phyloP scores from a whole-genome alignment of 2,888 invertebrate species.

The Megamerina dolium region DNA sequence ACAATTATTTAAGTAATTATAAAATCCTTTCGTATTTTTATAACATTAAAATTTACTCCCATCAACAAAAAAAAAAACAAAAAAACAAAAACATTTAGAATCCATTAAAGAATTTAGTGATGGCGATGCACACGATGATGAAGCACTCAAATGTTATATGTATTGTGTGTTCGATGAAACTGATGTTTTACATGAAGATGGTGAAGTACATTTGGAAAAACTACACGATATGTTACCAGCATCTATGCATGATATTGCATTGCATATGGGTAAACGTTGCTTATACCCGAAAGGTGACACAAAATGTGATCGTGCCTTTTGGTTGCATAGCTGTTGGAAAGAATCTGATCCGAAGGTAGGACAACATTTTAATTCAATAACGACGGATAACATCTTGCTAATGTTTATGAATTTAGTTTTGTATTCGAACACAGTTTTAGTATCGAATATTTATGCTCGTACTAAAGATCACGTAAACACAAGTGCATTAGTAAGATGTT shows the following conservation, averaged over 20 bases:
- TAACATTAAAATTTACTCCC: background rate
- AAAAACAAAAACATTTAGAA: constrained; percentile 17
- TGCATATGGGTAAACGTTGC: constrained; percentile 33
- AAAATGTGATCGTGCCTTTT: constrained; percentile 39
- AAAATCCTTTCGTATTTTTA: constrained; percentile 2
- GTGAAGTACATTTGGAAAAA: constrained; percentile 34
- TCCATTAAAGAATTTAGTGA: constrained; percentile 39
- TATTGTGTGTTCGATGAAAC: constrained; percentile 34
- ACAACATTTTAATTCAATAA: too few relatives aligned
- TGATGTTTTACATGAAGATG: constrained; percentile 30
- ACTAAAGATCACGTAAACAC: too few relatives aligned
- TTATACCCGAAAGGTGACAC: constrained; percentile 31
- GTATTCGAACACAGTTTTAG: too few relatives aligned
- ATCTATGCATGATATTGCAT: constrained; percentile 29
- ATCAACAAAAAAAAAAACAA: background rate
- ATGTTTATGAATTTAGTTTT: too few relatives aligned
- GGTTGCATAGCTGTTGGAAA: constrained; percentile 41
- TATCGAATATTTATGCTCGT: too few relatives aligned
- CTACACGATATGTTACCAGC: constrained; percentile 28
- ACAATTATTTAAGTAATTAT: constrained; percentile 15
- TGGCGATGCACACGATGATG: constrained; percentile 36
- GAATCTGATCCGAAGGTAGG: constrained; percentile 37
- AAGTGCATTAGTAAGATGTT: too few relatives aligned
- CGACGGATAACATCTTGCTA: too few relatives aligned
- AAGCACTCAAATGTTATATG: constrained; percentile 36